Evolutionary conservation across 1,140 invertebrate genomes (phyloP).

Genomic region (Zaprionus taronus): DNA sequence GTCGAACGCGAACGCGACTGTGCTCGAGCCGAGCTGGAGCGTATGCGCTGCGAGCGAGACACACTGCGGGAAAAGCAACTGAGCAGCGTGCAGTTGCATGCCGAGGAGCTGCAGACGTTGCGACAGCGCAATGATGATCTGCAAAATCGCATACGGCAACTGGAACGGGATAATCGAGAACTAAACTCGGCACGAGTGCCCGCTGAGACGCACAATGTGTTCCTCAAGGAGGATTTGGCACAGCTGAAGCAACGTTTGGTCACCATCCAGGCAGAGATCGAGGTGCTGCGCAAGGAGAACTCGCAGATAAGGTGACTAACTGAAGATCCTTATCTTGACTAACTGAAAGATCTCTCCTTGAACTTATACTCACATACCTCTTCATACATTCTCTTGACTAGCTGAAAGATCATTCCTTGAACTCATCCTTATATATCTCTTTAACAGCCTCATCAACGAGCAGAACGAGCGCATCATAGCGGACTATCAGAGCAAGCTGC

Average conservation of each 20-base stretch:
- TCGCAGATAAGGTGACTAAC: slow-evolving; percentile 66
- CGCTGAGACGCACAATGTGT: slow-evolving; percentile 61
- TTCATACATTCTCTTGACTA: neutral
- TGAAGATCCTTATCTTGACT: too few species aligned
- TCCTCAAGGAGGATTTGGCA: slow-evolving; percentile 71
- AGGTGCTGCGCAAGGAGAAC: slow-evolving; percentile 54
- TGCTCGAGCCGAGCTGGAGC: slow-evolving; percentile 70
- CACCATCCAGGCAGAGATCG: slow-evolving; percentile 52
- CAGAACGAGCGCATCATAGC: slow-evolving; percentile 78
- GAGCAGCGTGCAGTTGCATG: slow-evolving; percentile 58
- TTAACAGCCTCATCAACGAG: slow-evolving; percentile 70
- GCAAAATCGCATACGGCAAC: slow-evolving; percentile 50
- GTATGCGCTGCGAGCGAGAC: slow-evolving; percentile 74
- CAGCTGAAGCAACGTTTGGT: slow-evolving; percentile 51
- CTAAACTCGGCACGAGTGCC: slow-evolving; percentile 68
- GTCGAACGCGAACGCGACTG: slow-evolving; percentile 76
- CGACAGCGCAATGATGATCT: slow-evolving; percentile 65
- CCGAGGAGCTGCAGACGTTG: slow-evolving; percentile 59
- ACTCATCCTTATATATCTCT: neutral
- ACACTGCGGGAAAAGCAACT: slow-evolving; percentile 72
- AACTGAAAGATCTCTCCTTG: too few species aligned
- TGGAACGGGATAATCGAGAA: slow-evolving; percentile 73
- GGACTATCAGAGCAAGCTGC: slow-evolving; percentile 70
- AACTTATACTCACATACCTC: too few species aligned
- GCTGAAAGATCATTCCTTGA: too few species aligned